Evolutionary conservation across 53 echinoderm and acorn worm genomes (phyloP), one percentile per base, ranked within the genome.

Genomic region (Patiria pectinifera): DNA sequence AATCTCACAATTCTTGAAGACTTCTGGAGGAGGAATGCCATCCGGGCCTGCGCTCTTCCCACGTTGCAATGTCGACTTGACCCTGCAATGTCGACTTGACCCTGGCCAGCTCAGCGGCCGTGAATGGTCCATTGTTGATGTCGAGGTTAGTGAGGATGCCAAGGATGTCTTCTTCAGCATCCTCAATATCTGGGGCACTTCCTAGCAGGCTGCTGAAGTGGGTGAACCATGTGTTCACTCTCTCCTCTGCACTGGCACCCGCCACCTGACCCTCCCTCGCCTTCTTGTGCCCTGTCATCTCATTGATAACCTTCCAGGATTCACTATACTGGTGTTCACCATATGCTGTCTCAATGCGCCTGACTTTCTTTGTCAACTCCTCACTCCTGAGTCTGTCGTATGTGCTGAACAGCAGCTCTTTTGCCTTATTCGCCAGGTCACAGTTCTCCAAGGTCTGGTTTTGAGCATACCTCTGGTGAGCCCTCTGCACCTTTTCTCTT

Each of bases 181-280:
- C 49, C 43, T 59, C 84, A 14, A 87, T 80, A 11, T 46, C 60
- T 71, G 93, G 59, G 53, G 84, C 61, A 4, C 46, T 89, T 26
- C 93, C 93, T 26, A 93, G 78, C 13, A 93, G 48, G 18, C 83
- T 89, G 45, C 83, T 76, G 63, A 93, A 93, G 59, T 93, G 93
- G 23, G 88, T 93, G 80, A 71, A 93, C 93, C 81, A 93, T 21
- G 93, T 70, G 53, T 48, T 62, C 53, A 93, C 93, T 60, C 89
- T 89, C 75, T 89, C 89, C 76, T 93, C 83, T 44, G 93, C 83
- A 24, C 59, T 93, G 24, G 83, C 84, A 7, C 93, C 93, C 70
- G 71, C 76, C 23, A 93, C 84, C 78, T 93, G 93, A 25, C 93
- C 93, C 44, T 93, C 93, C 87, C 88, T 87, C 66, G 93, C 61